These are phyloP conservation scores for Lanius collurio DNA, from an alignment of 2,113 vertebrate genomes.

Conservation along the genomic window DNA sequence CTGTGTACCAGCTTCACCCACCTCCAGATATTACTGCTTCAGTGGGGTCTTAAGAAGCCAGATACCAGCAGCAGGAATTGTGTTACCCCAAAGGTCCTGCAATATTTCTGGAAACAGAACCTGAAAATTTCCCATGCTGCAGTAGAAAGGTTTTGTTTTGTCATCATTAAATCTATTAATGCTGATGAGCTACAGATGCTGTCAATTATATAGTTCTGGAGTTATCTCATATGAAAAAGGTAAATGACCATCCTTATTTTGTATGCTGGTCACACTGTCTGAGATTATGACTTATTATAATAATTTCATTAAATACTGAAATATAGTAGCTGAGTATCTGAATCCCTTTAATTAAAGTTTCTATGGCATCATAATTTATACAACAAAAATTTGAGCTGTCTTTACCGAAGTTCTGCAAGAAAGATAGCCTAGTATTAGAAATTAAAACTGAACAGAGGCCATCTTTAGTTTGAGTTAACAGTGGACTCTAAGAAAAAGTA, in stretches of 20 bases:
- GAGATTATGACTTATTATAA: background rate
- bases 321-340: background rate
- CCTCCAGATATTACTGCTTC: background rate
- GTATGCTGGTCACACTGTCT: background rate
- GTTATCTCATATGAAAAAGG: background rate
- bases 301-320: background rate
- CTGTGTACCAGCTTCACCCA: background rate
- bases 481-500: conserved; percentile 22
- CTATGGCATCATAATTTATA: background rate
- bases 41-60: background rate
- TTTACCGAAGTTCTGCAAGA: conserved; percentile 19
- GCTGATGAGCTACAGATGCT: background rate
- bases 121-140: background rate
- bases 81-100: background rate
- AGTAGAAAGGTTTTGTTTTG: background rate
- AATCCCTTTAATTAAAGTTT: background rate
- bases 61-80: background rate
- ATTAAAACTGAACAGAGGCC: conserved; percentile 30
- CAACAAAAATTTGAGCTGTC: background rate
- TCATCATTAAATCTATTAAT: background rate
- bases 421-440: conserved; percentile 20
- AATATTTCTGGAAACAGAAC: background rate
- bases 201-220: background rate
- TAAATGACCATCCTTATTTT: background rate
- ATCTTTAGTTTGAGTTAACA: background rate